Base-by-base conservation (phyloP, 2,113 vertebrate genomes). In the Hymenochirus boettgeri region DNA sequence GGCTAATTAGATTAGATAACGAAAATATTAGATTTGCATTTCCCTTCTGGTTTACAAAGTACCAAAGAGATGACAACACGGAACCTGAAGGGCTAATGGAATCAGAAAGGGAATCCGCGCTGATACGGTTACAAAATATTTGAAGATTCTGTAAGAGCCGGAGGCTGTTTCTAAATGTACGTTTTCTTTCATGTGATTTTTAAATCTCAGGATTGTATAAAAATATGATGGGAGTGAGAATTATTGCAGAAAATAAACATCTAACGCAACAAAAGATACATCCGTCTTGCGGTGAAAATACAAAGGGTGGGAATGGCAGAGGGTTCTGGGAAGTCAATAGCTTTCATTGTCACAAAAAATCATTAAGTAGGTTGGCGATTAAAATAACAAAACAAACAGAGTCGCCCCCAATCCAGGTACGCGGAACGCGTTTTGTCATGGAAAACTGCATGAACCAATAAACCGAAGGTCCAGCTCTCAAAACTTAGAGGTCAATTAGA, bases 11-110 rank as follows among this genome's bases (percentile, higher is more conserved):
- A 85, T 86, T 86, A 84, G 77, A 87, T 84, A 87, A 88, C 82
- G 79, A 80, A 86, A 87, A 86, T 84, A 88, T 86, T 83, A 82
- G 79, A 88, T 88, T 84, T 86, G 81, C 82, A 86, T 89, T 86
- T 89, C 86, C 81, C 84, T 88, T 79, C 79, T 65, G 64, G 71
- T 78, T n/a, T 83, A 80, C 76, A 79, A 86, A 85, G 74, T 79
- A 82, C 71, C 80, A 80, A 77, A 75, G 78, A 82, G 80, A 84
- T 85, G 81, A 83, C 75, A 83, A 83, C 79, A 69, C 82, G 83
- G 83, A 85, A 87, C 82, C 81, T 80, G 76, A 76, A 75, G 69
- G 80, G 15, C 22, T 4, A 58, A 82, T 81, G 57, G 75, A 57
- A 82, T 72, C 73, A 74, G 62, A 83, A 71, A 84, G 72, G 79